A percentile compares a stretch with the other conserved stretches of the same genome.
Evolutionary conservation across 92 coral and sea anemone species (phyloP).

Genomic region (Umimayanthus kanabou): DNA sequence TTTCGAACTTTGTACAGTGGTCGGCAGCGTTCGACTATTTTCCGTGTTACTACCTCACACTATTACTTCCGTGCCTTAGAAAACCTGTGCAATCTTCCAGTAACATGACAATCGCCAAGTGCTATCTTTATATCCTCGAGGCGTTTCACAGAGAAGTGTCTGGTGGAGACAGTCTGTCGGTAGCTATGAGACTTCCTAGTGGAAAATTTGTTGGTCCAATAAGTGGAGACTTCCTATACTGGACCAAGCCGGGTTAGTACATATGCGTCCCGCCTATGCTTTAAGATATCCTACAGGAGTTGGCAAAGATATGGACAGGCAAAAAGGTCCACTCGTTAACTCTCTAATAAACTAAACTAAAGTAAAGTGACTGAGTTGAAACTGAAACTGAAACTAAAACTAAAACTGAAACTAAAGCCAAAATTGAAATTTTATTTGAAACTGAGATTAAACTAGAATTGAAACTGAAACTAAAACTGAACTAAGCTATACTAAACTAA

Average conservation of each 20-base stretch:
- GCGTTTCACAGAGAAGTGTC: conserved; percentile 45
- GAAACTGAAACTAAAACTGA: too few species aligned
- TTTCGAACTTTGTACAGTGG: too few species aligned
- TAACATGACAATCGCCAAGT: conserved; percentile 31
- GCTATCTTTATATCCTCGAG: conserved; percentile 42
- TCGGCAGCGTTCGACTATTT: not conserved
- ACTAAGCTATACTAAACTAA: too few species aligned
- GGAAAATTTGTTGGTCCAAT: conserved; percentile 42
- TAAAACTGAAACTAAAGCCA: not conserved
- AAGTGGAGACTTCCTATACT: conserved; percentile 25
- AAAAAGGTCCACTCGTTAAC: not conserved
- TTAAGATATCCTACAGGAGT: conserved; percentile 7
- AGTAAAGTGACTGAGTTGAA: not conserved
- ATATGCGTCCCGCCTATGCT: not conserved
- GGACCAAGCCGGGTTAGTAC: conserved; percentile 50
- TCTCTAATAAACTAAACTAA: not conserved
- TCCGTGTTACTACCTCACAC: not conserved
- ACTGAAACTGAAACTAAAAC: not conserved
- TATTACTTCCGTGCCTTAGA: not conserved
- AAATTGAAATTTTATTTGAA: not conserved
- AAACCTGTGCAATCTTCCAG: conserved; percentile 35
- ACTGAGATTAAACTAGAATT: not conserved
- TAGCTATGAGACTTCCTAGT: conserved; percentile 44
- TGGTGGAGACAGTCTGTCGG: conserved; percentile 46
- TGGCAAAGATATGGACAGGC: not conserved